Conservation (phyloP, 2,797 vertebrate genomes). For the Crocodylus rhombifer region DNA sequence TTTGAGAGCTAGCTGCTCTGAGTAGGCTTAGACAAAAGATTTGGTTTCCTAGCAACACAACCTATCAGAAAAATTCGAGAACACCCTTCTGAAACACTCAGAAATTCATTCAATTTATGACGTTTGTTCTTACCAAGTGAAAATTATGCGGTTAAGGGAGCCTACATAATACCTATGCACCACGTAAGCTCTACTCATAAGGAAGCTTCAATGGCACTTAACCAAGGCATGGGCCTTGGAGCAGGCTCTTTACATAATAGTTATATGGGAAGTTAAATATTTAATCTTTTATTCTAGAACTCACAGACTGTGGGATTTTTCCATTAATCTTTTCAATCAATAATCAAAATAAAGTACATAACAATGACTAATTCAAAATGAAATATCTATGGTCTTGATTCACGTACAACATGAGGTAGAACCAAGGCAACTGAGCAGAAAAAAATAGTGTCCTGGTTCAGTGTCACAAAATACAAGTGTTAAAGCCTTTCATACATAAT, state of each 20-base stretch:
- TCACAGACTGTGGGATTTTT: accelerated
- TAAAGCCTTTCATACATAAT: not conserved
- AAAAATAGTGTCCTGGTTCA: not conserved
- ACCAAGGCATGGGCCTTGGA: not conserved
- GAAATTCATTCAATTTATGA: not conserved
- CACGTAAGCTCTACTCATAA: not conserved
- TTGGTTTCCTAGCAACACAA: not conserved
- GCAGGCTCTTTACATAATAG: not conserved
- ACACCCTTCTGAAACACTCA: not conserved
- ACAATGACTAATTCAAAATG: not conserved
- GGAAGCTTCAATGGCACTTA: not conserved
- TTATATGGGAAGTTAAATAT: not conserved
- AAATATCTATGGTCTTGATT: not conserved
- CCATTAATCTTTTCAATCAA: not conserved
- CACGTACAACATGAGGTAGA: not conserved
- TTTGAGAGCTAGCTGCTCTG: not conserved
- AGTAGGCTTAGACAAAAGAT: not conserved
- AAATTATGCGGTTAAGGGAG: not conserved
- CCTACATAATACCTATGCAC: not conserved
- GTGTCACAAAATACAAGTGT: not conserved
- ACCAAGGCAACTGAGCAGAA: not conserved
- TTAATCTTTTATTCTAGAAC: not conserved
- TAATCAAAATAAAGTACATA: not conserved
- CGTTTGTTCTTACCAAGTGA: not conserved
- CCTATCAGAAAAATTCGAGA: not conserved